A percentile compares a stretch with the other conserved stretches of the same genome.
These are phyloP conservation scores for Petrocephalus zakoni DNA, from an alignment of 2,113 vertebrate species.

Conservation along the genomic window DNA sequence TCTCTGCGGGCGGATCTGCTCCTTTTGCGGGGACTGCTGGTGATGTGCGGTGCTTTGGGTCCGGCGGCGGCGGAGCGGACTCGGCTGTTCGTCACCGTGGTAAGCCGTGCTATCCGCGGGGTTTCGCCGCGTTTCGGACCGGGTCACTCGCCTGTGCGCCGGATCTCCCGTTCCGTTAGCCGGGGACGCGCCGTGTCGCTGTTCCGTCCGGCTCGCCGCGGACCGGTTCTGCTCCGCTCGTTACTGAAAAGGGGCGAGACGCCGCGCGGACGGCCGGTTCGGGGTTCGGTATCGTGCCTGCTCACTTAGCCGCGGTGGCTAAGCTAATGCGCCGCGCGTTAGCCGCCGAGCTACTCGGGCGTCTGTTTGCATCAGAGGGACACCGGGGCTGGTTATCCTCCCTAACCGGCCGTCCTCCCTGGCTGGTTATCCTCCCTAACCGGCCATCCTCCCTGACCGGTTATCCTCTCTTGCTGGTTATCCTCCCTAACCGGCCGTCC, in stretches of 20 bases:
- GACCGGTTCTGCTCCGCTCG: not conserved
- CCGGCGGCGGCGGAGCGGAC: not conserved
- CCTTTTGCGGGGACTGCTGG: not conserved
- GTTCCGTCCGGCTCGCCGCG: not conserved
- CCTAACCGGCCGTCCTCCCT: too few relatives aligned
- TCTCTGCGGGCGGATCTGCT: not conserved
- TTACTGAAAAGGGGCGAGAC: not conserved
- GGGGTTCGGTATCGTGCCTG: not conserved
- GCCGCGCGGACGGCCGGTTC: not conserved
- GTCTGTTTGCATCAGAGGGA: not conserved
- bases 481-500: too few relatives aligned
- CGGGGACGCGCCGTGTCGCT: too few relatives aligned
- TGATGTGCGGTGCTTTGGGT: not conserved
- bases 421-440: not conserved
- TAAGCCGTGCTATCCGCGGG: not conserved
- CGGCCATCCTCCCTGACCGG: not conserved
- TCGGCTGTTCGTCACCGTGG: conserved; percentile 20
- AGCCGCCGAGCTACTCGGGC: not conserved
- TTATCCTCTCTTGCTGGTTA: too few relatives aligned
- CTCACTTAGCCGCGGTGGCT: not conserved
- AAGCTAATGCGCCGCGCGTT: not conserved
- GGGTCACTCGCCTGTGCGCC: too few relatives aligned
- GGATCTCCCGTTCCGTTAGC: too few relatives aligned
- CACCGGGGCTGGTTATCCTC: too few relatives aligned
- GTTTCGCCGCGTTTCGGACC: not conserved